Evolutionary conservation across 2,797 vertebrate genomes (phyloP), one percentile per base, ranked within the genome.

Genomic region (Merluccius polli): DNA sequence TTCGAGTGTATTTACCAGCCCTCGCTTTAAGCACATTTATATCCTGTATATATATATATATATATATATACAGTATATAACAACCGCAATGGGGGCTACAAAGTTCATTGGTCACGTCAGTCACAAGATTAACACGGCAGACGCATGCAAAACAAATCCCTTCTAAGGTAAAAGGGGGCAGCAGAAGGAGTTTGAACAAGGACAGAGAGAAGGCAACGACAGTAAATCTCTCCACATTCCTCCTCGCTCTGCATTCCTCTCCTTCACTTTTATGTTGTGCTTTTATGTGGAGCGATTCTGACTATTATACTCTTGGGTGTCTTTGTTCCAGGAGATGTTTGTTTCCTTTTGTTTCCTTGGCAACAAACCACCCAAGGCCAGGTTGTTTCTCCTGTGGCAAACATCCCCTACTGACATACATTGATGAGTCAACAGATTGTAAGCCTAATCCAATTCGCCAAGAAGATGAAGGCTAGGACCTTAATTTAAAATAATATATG

Each of bases 391-490:
- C 79, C 44, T 80, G 74, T 83, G 80, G 83, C 82, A 59, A 88
- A 78, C 65, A 18, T 4, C 71, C 24, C 44, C 32, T 65, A 79
- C 77, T 84, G 87, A 86, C 82, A 87, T 77, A 78, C 78, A 87
- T 83, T 85, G 83, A 91, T 89, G 83, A 83, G 71, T 59, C 65
- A 75, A 78, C 83, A 71, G 41, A 83, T 65, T 32, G 44, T 75
- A 80, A 70, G 4, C 2, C 4, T 79, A 83, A 85, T 80, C 75
- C 36, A 75, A 80, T 35, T 35, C n/a, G 10, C 65, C 33, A 52
- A 52, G 48, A 52, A 21, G 48, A 52, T n/a, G 48, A 52, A 21
- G 48, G 18, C 48, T 52, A 11, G 48, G 48, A 52, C 48, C 41
- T 44, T 44, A 16, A 44, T 52, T 52, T 52, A 18, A 52, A 8